Evolutionary conservation across 2,113 vertebrate genomes (phyloP), one percentile per base, ranked within the genome.

Genomic region (Parotia lawesii): DNA sequence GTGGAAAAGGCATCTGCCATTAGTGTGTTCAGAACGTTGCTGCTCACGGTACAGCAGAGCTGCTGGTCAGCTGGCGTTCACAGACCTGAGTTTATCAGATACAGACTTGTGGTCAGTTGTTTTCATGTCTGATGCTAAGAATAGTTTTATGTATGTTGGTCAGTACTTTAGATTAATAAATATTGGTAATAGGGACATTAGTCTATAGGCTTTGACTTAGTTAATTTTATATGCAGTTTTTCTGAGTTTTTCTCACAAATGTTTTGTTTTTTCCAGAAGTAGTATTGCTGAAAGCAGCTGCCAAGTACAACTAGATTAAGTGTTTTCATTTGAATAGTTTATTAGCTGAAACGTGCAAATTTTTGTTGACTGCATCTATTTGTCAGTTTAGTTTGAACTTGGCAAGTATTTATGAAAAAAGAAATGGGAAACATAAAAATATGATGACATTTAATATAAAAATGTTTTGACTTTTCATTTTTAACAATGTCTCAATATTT

Each of bases 291-390:
- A 80, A 90, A 93, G n/a, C 67, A 85, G 64, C 72, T 95, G 89
- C 81, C 58, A 85, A 76, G 23, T 70, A 62, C 58, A 95, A 74
- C 42, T 83, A 83, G 92, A 91, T 80, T 53, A 86, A 90, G 19
- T 60, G 75, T 76, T 94, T 88, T 93, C 71, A 92, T 94, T 80
- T 88, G 23, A 90, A 66, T 11, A 20, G 33, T 94, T 93, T 91
- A 91, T 90, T 93, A 90, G 51, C 50, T 90, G 67, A 62, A 90
- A 86, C 3, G 3, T 80, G 21, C 47, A 80, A 79, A 88, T 93
- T 93, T 91, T 83, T 73, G 38, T 80, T 90, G 79, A 77, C 60
- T 86, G 31, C 51, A 51, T 90, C 54, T 83, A 35, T 91, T 77
- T 93, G 60, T 85, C 47, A 83, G 38, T 93, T 90, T 85, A 65